phyloP scores from a whole-genome alignment of 2,113 vertebrate genomes.

The Macroglossus sobrinus region DNA sequence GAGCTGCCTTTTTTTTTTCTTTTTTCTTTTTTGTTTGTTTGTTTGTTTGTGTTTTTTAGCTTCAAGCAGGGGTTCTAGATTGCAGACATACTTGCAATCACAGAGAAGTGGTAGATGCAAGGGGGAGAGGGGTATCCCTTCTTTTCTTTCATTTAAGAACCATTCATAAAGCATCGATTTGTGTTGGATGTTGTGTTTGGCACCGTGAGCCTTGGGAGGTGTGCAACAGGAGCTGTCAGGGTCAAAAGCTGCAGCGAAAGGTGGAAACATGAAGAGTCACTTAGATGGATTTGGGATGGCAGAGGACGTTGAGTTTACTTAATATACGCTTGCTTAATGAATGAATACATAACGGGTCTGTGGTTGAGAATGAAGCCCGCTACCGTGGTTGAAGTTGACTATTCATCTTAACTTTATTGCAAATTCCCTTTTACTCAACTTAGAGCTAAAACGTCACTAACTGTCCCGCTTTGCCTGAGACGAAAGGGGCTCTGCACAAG shows the following conservation, averaged over 20 bases:
- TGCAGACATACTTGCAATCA: neutral
- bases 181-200: neutral
- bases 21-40: too few species aligned
- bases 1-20: neutral
- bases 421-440: neutral
- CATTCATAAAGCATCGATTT: neutral
- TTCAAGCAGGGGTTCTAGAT: neutral
- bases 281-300: neutral
- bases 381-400: neutral
- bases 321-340: neutral
- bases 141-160: neutral
- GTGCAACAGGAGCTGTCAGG: rapidly evolving
- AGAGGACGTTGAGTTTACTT: neutral
- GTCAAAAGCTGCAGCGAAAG: neutral
- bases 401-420: neutral
- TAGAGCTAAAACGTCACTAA: neutral
- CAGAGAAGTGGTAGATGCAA: neutral
- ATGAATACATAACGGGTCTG: neutral
- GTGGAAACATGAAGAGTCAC: neutral
- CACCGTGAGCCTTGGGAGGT: neutral
- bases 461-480: neutral
- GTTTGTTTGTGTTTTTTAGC: neutral
- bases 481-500: neutral
- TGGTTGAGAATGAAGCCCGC: neutral
- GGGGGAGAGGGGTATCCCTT: too few species aligned